Evolutionary conservation across 23 tunicate genomes (phyloP), one percentile per base, ranked within the genome.

Genomic region (Ascidia mentula): DNA sequence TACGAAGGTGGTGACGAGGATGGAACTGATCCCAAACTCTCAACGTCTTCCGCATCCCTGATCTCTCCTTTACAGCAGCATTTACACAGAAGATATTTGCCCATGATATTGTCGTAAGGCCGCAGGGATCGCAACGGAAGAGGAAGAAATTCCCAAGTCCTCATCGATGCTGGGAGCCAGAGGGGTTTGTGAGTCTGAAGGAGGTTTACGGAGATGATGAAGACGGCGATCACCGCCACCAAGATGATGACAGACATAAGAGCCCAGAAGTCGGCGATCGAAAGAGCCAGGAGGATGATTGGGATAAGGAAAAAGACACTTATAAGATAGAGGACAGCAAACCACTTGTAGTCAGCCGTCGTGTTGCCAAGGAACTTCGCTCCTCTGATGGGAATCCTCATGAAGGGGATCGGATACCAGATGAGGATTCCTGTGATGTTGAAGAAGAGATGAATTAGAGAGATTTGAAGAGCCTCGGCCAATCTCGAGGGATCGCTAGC

Each of bases 71-170:
- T 77, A 28, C 81, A 69, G 69, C 81, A 85, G 84, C 94, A 89
- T 6, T 36, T 36, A 42, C 90, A 90, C 32, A 85, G 87, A 32
- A 90, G 73, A 40, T 39, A 79, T 40, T 82, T 86, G 8, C 77
- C 78, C 60, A 92, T 85, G 38, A 88, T 42, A 24, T 42, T 74
- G 73, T 92, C 98, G 69, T 92, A 92, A 4, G 93, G 93, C 45
- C 83, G 65, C 65, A 92, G 65, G 18, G 92, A 87, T 40, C 98
- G 83, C 79, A 92, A 6, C 71, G 80, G 77, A 35, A 77, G 36
- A 0, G 98, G 98, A 9, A 92, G 81, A 59, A 88, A 87, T 18
- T 88, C 72, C 98, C 98, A 92, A 34, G 82, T 88, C 59, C 89
- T 42, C 53, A 92, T 20, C 6, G 39, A 32, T 37, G 78, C 39